Base-by-base conservation (phyloP, 1,140 invertebrate genomes). In the Penaeus vannamei region DNA sequence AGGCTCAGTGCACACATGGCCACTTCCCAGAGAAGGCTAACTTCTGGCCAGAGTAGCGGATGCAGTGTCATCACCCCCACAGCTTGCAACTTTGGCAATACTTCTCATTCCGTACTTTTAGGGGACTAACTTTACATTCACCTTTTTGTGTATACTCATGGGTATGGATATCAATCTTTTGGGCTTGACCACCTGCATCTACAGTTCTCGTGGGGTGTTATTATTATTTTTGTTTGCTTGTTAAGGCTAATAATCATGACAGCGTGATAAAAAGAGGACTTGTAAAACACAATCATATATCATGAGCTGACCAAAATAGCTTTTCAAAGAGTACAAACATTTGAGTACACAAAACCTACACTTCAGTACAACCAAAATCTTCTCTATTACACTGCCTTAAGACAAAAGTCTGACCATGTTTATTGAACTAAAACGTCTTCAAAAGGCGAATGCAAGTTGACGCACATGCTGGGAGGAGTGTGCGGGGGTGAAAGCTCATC, bases 391-490 rank as follows among this genome's bases (percentile, higher is more conserved):
- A 53, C 10, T 53, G 53, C 53, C 53, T 53, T 53, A 53, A 53
- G 53, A 53, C 53, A 53, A 53, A 53, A 53, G 53, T 53, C 17
- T 53, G 53, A 53, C 53, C 53, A 14, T 53, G 53, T 53, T 53
- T 53, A 53, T 53, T 53, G 42, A 29, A 20, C 72, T 76, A 76
- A 29, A 23, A 76, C 29, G 72, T 76, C 72, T 76, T 32, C 83
- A 88, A 89, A 89, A 89, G 82, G 81, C 82, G 83, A 84, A 84
- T 89, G 87, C 82, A 89, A 84, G 87, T 87, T 87, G 32, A 42
- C 36, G 42, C 12, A 86, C 72, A 86, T 80, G 85, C 72, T 80
- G 76, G 76, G 76, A 86, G 85, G 85, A 80, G 32, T 20, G 26
- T 76, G 29, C 1, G 23, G 72, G 72, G 29, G 20, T 32, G 42